A percentile compares a stretch with the other conserved stretches of the same genome.
These are phyloP conservation scores for Nowickia ferox DNA, from an alignment of 2,888 invertebrate species.

Conservation along the genomic window DNA sequence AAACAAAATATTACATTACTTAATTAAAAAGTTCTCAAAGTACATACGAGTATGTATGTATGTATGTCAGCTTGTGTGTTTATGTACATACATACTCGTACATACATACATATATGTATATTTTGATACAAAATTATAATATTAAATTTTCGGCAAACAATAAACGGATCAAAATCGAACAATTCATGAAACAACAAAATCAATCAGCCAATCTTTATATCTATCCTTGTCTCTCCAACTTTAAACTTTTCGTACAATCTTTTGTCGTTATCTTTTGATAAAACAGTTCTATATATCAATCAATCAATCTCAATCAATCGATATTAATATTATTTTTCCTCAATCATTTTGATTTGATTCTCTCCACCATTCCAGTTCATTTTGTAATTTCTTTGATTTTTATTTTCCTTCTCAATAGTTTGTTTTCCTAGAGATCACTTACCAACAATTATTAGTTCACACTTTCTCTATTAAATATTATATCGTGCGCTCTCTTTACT, in stretches of 20 bases:
- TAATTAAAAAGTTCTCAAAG: not conserved
- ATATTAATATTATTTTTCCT: constrained; percentile 13
- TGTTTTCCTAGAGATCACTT: constrained; percentile 43
- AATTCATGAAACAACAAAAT: constrained; percentile 69
- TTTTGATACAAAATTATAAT: constrained; percentile 1
- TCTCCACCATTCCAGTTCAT: constrained; percentile 26
- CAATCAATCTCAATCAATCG: constrained; percentile 37
- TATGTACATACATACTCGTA: not conserved
- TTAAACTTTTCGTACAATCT: not conserved
- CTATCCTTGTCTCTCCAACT: constrained; percentile 30
- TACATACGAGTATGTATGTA: not conserved
- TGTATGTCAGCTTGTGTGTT: no score
- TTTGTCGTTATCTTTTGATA: constrained; percentile 5
- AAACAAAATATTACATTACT: not conserved
- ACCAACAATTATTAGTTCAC: constrained; percentile 43
- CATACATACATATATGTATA: not conserved
- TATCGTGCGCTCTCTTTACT: constrained; percentile 56
- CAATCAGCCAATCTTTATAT: constrained; percentile 60
- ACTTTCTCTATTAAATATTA: constrained; percentile 46
- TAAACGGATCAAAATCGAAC: constrained; percentile 66
- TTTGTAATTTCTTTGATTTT: constrained; percentile 27
- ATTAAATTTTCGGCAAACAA: constrained; percentile 1
- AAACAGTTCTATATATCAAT: constrained; percentile 30
- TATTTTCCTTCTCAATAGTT: constrained; percentile 1
- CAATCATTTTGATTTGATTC: constrained; percentile 43